These are phyloP conservation scores for Neomorphus geoffroyi DNA, from an alignment of 2,797 vertebrate genomes.

Conservation along the genomic window DNA sequence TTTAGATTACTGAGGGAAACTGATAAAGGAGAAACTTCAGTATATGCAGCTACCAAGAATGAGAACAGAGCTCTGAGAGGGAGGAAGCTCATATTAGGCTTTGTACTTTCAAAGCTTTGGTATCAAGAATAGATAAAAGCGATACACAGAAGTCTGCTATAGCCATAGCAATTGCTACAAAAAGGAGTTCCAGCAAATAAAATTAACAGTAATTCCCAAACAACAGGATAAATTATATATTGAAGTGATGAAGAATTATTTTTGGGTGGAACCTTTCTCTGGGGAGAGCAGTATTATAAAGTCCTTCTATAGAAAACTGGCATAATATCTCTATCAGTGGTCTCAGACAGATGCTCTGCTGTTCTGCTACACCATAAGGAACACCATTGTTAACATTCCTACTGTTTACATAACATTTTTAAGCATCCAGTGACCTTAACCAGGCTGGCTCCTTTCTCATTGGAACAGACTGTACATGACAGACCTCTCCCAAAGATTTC, in stretches of 20 bases:
- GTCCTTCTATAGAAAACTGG: background rate
- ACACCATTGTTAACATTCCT: background rate
- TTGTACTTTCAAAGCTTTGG: background rate
- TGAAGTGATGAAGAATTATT: background rate
- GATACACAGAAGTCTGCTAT: background rate
- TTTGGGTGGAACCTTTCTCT: background rate
- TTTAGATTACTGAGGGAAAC: background rate
- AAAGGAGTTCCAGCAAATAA: slow-evolving; percentile 1
- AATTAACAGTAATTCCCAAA: slow-evolving; percentile 52
- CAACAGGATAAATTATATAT: slow-evolving; percentile 17
- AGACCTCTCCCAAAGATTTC: background rate
- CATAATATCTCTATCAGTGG: background rate
- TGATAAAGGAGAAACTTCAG: background rate
- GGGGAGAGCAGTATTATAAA: background rate
- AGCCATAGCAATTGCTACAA: slow-evolving; percentile 18
- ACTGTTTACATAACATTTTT: background rate
- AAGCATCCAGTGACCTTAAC: background rate
- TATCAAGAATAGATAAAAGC: background rate
- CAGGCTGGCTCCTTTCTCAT: background rate
- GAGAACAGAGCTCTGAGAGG: background rate
- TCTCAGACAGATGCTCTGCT: background rate
- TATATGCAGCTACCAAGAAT: background rate
- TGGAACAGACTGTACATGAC: background rate
- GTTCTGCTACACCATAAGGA: background rate
- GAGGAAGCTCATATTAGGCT: background rate